Evolutionary conservation across 2,113 vertebrate species (phyloP), one percentile per base, ranked within the genome.

Genomic region (Lampris megalopsis): DNA sequence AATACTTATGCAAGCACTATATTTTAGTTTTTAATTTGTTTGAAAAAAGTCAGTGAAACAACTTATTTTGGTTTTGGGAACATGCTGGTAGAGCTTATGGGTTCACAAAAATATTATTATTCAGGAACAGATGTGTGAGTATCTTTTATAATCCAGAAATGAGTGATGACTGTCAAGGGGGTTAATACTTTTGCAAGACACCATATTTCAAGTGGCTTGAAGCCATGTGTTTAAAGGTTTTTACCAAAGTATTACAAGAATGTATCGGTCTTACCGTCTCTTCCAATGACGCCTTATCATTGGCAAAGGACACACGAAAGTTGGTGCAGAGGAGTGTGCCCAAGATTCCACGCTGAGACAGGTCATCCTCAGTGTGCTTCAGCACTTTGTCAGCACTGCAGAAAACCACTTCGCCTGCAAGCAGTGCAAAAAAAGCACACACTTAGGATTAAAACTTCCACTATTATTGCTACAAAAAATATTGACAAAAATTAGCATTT

Each of bases 301-400:
- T 93, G 79, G 96, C 71, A 84, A 97, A 97, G 58, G 96, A 92
- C 65, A 97, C 94, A 75, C 95, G 95, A 75, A 97, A 96, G 90
- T 97, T 96, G 13, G 96, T 96, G 91, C 96, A 97, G 42, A 96
- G 76, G 0, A 97, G 95, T 4, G 93, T 96, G 36, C 96, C 96
- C 0, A 77, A 97, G 64, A 95, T 79, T 0, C 96, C 96, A 5
- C 91, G 94, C 93, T 95, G 95, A 58, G 93, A 92, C 4, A 92
- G 87, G 57, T 97, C 96, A 62, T 97, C 96, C 85, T 95, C 95
- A 3, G 92, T 83, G 6, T 89, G 95, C 69, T 95, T 96, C 71
- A 96, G 91, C 0, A 97, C 92, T 0, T 90, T 95, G 85, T 65
- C 94, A 45, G 96, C 95, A 72, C 96, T 95, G 36, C 96, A 97